Base-by-base conservation (phyloP, 2,888 invertebrate genomes). In the Melanargia galathea region DNA sequence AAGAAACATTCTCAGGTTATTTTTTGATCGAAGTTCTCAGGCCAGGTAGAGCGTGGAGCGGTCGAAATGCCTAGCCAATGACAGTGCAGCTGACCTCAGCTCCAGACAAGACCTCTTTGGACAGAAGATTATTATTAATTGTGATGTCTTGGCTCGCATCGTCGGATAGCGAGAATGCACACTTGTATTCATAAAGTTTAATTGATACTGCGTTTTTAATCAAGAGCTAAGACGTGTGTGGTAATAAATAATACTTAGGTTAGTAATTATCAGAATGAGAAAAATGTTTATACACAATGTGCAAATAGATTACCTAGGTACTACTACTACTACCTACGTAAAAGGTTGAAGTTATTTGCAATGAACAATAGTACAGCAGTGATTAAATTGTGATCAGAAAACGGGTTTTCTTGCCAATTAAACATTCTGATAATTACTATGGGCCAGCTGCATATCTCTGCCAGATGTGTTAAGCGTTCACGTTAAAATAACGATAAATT, bases 1-100 rank as follows among this genome's bases (percentile, higher is more conserved):
- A 68, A 60, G 52, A 38, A 49, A 60, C 62, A 55, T 54, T 24
- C 67, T 70, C n/a, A n/a, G n/a, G n/a, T n/a, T n/a, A n/a, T n/a
- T n/a, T n/a, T n/a, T n/a, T n/a, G n/a, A n/a, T n/a, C n/a, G n/a
- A n/a, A n/a, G n/a, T n/a, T n/a, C n/a, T n/a, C 65, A 67, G 63
- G 70, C 75, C 82, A 82, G 80, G 80, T 83, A 82, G 75, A 81
- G 51, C n/a, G n/a, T n/a, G n/a, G n/a, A n/a, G n/a, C 71, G 71
- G 73, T 72, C 73, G 74, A 77, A 78, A 77, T 81, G 75, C 79
- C 79, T 75, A 76, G 73, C 75, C 77, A 80, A 79, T 82, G 81
- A 83, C 79, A 73, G 72, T 69, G 74, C 69, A 57, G 64, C 70
- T 71, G 71, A 73, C 71, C 75, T 71, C 75, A 71, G 69, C 43